Base-by-base conservation (phyloP, 2,113 vertebrate species). In the Heterotis niloticus region DNA sequence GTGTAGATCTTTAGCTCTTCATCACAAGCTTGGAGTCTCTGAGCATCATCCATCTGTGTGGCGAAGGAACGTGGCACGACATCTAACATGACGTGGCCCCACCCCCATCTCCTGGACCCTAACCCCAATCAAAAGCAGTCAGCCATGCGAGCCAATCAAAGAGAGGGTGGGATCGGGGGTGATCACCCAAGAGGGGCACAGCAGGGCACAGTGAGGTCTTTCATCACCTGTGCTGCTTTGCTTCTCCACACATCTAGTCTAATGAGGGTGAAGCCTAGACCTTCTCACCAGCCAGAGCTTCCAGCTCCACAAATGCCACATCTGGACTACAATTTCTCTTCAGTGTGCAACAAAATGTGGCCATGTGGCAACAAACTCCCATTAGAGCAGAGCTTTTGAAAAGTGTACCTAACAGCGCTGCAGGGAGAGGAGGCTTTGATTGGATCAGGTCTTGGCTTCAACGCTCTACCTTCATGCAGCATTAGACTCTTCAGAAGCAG, bases 401-500 rank as follows among this genome's bases (percentile, higher is more conserved):
- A n/a, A n/a, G n/a, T n/a, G n/a, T n/a, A n/a, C n/a, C n/a, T n/a
- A n/a, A n/a, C n/a, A 44, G 52, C 18, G 68, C 34, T 51, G 23
- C 34, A 23, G 60, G 60, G 23, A 17, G 5, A 10, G 68, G 29
- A 34, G 28, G 29, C 34, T 34, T 13, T 70, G 68, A 28, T 28
- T 20, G 29, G 60, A 13, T 76, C 7, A 52, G 75, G 62, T 62
- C 75, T 76, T 26, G 12, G 44, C 44, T 76, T 76, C 9, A 34
- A 34, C 20, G 17, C 9, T 44, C 12, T 54, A 16, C 7, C 23
- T 34, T 17, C 67, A 76, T 76, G 75, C 75, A 60, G 29, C 60
- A 44, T 76, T 76, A 76, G 60, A 51, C 10, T 60, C 5, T 64
- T 64, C 75, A 54, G 60, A 76, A 64, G 62, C 60, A n/a, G 34